Base-by-base conservation (phyloP, 2,888 invertebrate genomes). In the Acleris sparsana region DNA sequence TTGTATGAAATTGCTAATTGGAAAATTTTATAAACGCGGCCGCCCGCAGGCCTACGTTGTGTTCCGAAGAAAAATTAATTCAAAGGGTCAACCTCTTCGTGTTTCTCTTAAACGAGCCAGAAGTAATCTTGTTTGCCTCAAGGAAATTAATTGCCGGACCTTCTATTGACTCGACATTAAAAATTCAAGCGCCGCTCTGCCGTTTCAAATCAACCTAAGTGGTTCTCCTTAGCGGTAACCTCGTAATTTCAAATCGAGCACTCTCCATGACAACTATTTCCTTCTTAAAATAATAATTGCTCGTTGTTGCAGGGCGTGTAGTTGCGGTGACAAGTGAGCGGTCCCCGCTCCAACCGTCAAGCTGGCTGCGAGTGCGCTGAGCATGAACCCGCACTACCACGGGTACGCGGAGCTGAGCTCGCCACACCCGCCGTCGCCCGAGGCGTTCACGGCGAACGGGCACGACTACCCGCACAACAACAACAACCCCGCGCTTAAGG, bases 381-480 rank as follows among this genome's bases (percentile, higher is more conserved):
- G 96, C 93, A 97, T 97, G 97, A 97, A 97, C 95, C 96, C 97
- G 93, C 96, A 96, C 93, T 97, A 96, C 94, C 96, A 96, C 94
- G 95, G 96, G 93, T 96, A 96, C 93, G 94, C 95, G 93, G 96
- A 96, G 94, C 94, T 96, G 80, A 95, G 95, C 92, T 95, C 96
- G 84, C 95, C 96, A 78, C 96, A 96, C 92, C 95, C 95, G 86
- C 94, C 95, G 74, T 95, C 95, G 80, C 96, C 96, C 76, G 96
- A 95, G 88, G 95, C 94, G 75, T 95, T 95, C 89, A 95, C 90
- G 73, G 83, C 93, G 92, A 90, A 93, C 78, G 93, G 93, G 68
- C 94, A 94, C 86, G 93, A 94, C 73, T 94, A 94, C 85, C 93
- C 94, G 55, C 94, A 94, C 76, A 94, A 92, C 87, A 94, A 93